Percentiles rank a stretch among this genome's conserved stretches.
These are phyloP conservation scores for Oryzias melastigma DNA, from an alignment of 2,113 vertebrate species.

Conservation along the genomic window DNA sequence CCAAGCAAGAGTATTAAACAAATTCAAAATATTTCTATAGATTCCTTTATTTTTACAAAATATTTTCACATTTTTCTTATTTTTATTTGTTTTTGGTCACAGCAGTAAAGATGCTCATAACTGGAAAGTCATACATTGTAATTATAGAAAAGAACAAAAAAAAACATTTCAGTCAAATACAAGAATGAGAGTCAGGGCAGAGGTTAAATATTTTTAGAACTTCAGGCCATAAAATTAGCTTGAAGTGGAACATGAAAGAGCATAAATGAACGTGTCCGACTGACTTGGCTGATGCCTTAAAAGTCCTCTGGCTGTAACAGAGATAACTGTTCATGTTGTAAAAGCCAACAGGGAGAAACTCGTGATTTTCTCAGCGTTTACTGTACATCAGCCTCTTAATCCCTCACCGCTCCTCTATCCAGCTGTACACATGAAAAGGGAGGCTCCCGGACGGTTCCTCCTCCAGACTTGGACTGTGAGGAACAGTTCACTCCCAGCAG, in stretches of 20 bases:
- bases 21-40: no score
- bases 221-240: constrained; percentile 1
- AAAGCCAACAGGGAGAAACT: constrained; percentile 31
- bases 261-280: constrained; percentile 13
- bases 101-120: no score
- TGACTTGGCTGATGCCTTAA: constrained; percentile 29
- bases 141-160: neutral
- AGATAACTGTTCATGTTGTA: constrained; percentile 21
- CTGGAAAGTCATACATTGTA: no score
- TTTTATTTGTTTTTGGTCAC: no score
- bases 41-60: no score
- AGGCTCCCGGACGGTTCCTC: constrained; percentile 44
- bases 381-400: constrained; percentile 36
- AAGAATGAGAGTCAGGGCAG: neutral
- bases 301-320: constrained; percentile 18
- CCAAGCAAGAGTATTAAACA: no score
- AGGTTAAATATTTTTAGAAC: neutral
- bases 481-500: constrained; percentile 15
- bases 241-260: constrained; percentile 7
- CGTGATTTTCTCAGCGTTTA: constrained; percentile 19
- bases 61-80: no score
- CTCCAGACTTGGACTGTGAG: constrained; percentile 49
- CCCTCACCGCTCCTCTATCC: constrained; percentile 40
- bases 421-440: constrained; percentile 52
- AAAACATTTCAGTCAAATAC: neutral